Conservation (phyloP, 2,113 vertebrate genomes). For the Hippocampus mohnikei region DNA sequence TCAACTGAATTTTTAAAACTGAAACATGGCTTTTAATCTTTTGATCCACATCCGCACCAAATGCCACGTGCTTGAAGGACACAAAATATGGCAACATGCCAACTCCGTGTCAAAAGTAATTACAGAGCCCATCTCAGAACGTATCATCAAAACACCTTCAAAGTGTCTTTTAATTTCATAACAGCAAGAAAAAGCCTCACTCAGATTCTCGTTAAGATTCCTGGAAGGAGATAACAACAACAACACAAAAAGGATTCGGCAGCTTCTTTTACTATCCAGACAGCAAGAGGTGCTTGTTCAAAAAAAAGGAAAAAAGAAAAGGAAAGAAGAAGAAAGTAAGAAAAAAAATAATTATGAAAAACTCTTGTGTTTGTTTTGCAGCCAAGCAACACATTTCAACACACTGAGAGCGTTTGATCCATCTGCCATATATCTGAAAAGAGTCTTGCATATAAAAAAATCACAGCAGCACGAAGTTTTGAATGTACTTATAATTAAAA, state of each 20-base stretch:
- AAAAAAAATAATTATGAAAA: not conserved
- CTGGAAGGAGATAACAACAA: slow-evolving; percentile 59
- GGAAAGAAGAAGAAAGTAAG: too few species aligned
- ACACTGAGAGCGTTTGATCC: slow-evolving; percentile 48
- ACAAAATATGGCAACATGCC: not conserved
- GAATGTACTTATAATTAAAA: not conserved
- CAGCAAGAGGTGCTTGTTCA: slow-evolving; percentile 44
- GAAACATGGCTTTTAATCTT: not conserved
- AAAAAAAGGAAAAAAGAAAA: slow-evolving; percentile 4
- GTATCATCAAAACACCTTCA: not conserved
- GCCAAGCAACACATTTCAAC: slow-evolving; percentile 57
- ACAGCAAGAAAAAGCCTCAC: slow-evolving; percentile 33
- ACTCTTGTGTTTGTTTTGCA: slow-evolving; percentile 48
- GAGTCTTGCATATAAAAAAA: slow-evolving; percentile 33
- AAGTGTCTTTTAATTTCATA: slow-evolving; percentile 2
- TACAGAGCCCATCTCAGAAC: not conserved
- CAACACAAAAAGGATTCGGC: slow-evolving; percentile 15
- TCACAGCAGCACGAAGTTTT: slow-evolving; percentile 22
- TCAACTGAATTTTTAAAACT: not conserved
- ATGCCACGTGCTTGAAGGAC: not conserved
- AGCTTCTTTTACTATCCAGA: slow-evolving; percentile 54
- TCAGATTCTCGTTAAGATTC: slow-evolving; percentile 57
- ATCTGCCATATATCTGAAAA: slow-evolving; percentile 35
- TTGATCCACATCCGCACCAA: not conserved
- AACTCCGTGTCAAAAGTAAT: not conserved